Percentiles rank a stretch among this genome's conserved stretches.
phyloP scores from a whole-genome alignment of 2,888 invertebrate genomes.

The Lacanobia oleracea region DNA sequence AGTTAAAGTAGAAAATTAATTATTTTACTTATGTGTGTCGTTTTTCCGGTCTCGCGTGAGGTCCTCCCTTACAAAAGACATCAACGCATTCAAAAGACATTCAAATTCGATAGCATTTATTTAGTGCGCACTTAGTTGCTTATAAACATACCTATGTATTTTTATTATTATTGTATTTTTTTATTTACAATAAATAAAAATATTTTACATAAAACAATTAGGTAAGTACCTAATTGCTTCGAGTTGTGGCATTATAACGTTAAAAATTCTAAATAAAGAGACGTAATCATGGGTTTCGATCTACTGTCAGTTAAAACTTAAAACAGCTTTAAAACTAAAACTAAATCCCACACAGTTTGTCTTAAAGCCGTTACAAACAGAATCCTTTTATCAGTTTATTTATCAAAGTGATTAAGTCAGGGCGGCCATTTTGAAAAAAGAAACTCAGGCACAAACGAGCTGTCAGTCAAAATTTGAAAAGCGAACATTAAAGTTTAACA shows the following conservation, averaged over 20 bases:
- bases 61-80: conserved; percentile 68
- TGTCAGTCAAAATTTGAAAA: conserved; percentile 70
- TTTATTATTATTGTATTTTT: no score
- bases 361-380: conserved; percentile 68
- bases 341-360: conserved; percentile 74
- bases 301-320: conserved; percentile 4
- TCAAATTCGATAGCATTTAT: neutral
- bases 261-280: neutral
- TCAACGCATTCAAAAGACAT: conserved; percentile 66
- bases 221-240: neutral
- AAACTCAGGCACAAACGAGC: conserved; percentile 53
- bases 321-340: conserved; percentile 25
- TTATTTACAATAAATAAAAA: no score
- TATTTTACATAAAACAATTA: no score
- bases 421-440: conserved; percentile 65
- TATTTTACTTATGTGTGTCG: neutral
- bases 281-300: conserved; percentile 1
- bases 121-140: neutral
- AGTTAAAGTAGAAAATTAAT: conserved; percentile 12
- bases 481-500: conserved; percentile 57
- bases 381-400: conserved; percentile 75
- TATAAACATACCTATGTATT: neutral
- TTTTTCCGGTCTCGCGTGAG: conserved; percentile 13
- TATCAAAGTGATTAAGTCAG: conserved; percentile 70
- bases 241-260: no score